Evolutionary conservation across 2,113 vertebrate genomes (phyloP).

Genomic region (Urocynchramus pylzowi): DNA sequence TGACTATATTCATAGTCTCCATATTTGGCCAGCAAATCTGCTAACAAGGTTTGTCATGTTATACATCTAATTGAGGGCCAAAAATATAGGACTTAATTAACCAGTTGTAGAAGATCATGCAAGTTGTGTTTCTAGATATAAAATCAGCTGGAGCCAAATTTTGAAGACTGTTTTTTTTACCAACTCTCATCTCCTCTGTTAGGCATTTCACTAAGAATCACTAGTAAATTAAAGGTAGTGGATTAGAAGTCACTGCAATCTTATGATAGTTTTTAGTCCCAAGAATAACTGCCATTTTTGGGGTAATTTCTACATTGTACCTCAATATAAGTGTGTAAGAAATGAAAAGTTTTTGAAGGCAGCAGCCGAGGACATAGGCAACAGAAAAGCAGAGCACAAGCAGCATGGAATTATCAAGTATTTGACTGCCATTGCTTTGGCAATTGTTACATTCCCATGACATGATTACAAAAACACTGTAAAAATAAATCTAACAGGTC

Average conservation of each 20-base stretch:
- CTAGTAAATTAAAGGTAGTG: neutral
- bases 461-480: neutral
- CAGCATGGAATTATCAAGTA: neutral
- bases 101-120: neutral
- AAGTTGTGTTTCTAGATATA: constrained; percentile 11
- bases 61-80: neutral
- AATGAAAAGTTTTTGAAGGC: neutral
- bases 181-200: neutral
- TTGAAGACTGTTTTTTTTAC: neutral
- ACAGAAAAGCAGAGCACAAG: neutral
- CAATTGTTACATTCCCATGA: neutral
- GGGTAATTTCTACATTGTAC: neutral
- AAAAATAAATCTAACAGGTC: neutral
- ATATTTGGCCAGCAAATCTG: constrained; percentile 5
- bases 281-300: neutral
- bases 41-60: constrained; percentile 11
- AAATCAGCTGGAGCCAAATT: constrained; percentile 36
- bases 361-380: neutral
- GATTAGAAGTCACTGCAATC: neutral
- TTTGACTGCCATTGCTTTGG: neutral
- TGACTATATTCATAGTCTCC: too few species aligned
- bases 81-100: constrained; percentile 40
- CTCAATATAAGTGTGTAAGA: neutral
- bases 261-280: neutral
- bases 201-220: neutral